Evolutionary conservation across 2,113 vertebrate species (phyloP).

Genomic region (Melanerpes aurifrons): DNA sequence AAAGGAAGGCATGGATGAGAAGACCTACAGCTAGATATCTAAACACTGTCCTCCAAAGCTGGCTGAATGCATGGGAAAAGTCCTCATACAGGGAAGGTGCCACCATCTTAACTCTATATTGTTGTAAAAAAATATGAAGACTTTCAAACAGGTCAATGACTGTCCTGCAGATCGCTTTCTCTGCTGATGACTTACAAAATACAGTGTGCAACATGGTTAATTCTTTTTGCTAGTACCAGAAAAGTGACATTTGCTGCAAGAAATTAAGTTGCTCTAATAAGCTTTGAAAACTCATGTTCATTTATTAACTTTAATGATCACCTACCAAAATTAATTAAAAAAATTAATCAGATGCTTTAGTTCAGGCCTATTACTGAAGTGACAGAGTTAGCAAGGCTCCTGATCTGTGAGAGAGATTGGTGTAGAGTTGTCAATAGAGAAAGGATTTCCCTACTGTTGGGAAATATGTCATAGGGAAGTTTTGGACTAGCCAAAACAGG

Average conservation of each 20-base stretch:
- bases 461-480: not conserved
- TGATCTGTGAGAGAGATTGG: not conserved
- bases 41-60: not conserved
- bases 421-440: not conserved
- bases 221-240: not conserved
- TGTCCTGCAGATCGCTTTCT: not conserved
- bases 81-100: not conserved
- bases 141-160: not conserved
- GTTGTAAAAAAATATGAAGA: fast-evolving
- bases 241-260: not conserved
- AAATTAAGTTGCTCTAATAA: not conserved
- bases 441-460: not conserved
- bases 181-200: not conserved
- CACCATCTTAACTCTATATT: not conserved
- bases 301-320: not conserved
- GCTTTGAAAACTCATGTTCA: not conserved
- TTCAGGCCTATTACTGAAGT: not conserved
- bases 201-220: not conserved
- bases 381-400: not conserved
- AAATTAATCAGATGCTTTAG: not conserved
- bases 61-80: not conserved
- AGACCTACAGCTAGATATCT: not conserved
- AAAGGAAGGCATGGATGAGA: not conserved
- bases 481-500: not conserved
- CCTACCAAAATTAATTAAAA: not conserved